Percentiles rank a stretch among this genome's conserved stretches.
These are phyloP conservation scores for Melopsittacus undulatus DNA, from an alignment of 2,797 vertebrate species.

Conservation along the genomic window DNA sequence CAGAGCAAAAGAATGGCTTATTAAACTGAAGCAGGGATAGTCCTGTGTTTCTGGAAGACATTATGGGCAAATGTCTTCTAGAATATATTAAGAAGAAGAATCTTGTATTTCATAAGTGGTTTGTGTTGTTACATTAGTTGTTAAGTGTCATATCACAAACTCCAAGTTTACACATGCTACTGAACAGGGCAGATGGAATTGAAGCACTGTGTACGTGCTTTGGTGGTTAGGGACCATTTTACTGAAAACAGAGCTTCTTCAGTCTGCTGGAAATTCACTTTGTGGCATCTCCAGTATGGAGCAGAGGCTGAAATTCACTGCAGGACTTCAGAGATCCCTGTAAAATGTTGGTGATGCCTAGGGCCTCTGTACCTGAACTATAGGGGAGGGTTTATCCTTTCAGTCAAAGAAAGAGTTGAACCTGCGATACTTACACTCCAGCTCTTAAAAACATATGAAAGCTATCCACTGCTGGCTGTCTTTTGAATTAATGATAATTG, in stretches of 20 bases:
- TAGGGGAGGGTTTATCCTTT: neutral
- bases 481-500: neutral
- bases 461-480: neutral
- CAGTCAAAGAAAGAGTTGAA: neutral
- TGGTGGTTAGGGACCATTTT: neutral
- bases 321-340: neutral
- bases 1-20: neutral
- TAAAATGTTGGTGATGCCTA: neutral
- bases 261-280: neutral
- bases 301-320: neutral
- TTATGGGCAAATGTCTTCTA: neutral
- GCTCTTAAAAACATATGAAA: neutral
- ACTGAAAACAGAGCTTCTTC: neutral
- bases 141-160: neutral
- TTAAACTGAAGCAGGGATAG: neutral
- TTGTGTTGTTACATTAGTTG: neutral
- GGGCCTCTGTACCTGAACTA: neutral
- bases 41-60: neutral
- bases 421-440: neutral
- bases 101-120: neutral
- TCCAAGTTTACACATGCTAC: neutral
- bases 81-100: neutral
- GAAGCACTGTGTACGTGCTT: neutral
- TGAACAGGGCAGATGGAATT: neutral
- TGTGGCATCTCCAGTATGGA: neutral